Evolutionary conservation across 2,888 invertebrate genomes (phyloP), one percentile per base, ranked within the genome.

Genomic region (Pseudoips prasinana): DNA sequence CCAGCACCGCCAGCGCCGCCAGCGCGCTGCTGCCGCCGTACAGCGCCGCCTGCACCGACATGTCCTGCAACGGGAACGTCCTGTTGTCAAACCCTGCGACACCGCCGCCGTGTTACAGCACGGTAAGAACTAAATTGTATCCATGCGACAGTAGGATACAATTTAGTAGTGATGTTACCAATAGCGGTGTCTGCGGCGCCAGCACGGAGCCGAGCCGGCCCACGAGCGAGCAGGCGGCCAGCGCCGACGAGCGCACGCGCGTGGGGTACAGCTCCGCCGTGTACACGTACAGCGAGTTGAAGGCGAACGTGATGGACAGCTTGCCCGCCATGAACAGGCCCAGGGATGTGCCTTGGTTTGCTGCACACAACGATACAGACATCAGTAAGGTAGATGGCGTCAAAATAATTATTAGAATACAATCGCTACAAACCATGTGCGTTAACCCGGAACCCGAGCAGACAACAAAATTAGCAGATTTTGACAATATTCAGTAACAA

Each of bases 261-360:
- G 94, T 94, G 6, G 94, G 94, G 72, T 93, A 94, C 73, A 94
- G 83, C 77, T 94, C 94, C 22, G 93, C 90, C 20, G 93, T 92
- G 71, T 90, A 92, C 63, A 93, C 90, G 75, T 93, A 93, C 51
- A 93, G 71, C 8, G 92, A 90, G 63, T 92, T 91, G 71, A 92
- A 93, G 10, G 93, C 91, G 58, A 91, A 90, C 27, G 93, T 91
- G 38, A 92, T 92, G 25, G 91, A 87, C 62, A 92, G 82, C 74
- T 93, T 93, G 30, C 93, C 93, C 57, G 89, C 71, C 58, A 93
- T 84, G 74, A 90, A 93, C 45, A 90, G 52, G 1, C 75, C 68
- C 48, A 90, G 56, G 0, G 56, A 42, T 4, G 75, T 50, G 25
- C 82, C 74, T 1, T 70, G 22, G 58, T 73, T 71, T 3, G 60